phyloP scores from a whole-genome alignment of 1,140 invertebrate genomes.

The Hypothenemus hampei region DNA sequence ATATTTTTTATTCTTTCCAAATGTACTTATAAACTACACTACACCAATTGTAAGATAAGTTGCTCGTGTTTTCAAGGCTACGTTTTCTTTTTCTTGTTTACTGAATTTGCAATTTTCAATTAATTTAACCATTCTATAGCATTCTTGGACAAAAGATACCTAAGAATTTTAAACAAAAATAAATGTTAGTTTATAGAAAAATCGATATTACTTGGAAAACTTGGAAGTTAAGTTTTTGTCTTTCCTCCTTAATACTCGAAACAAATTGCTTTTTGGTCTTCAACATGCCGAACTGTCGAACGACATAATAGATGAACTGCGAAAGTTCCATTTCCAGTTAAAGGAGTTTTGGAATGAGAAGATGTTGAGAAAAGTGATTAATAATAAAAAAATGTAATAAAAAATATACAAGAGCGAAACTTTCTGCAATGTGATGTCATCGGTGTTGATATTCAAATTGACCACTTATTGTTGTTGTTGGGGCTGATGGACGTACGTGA shows the following conservation, averaged over 20 bases:
- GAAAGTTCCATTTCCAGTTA: conserved; percentile 27
- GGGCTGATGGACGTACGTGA: conserved; percentile 33
- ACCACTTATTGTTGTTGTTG: conserved; percentile 30
- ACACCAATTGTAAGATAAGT: too few relatives aligned
- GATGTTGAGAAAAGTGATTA: conserved; percentile 24
- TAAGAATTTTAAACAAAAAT: too few relatives aligned
- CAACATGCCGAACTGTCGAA: conserved; percentile 26
- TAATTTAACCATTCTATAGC: too few relatives aligned
- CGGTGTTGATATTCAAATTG: conserved; percentile 21
- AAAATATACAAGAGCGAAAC: too few relatives aligned
- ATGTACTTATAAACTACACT: too few relatives aligned
- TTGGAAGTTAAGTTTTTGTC: conserved; percentile 28
- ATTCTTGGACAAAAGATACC: too few relatives aligned
- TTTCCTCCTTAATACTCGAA: conserved; percentile 30
- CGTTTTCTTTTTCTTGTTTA: too few relatives aligned
- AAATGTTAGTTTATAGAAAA: too few relatives aligned
- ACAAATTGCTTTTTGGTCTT: conserved; percentile 32
- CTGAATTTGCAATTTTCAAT: too few relatives aligned
- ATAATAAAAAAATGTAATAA: conserved; percentile 25
- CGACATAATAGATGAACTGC: conserved; percentile 30
- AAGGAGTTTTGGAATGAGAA: conserved; percentile 16
- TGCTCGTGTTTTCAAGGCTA: too few relatives aligned
- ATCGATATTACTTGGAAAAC: conserved; percentile 7
- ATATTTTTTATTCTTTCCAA: too few relatives aligned
- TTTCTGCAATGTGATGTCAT: too few relatives aligned